Base-by-base conservation (phyloP, 1,140 invertebrate genomes). In the Calephelis virginiensis region DNA sequence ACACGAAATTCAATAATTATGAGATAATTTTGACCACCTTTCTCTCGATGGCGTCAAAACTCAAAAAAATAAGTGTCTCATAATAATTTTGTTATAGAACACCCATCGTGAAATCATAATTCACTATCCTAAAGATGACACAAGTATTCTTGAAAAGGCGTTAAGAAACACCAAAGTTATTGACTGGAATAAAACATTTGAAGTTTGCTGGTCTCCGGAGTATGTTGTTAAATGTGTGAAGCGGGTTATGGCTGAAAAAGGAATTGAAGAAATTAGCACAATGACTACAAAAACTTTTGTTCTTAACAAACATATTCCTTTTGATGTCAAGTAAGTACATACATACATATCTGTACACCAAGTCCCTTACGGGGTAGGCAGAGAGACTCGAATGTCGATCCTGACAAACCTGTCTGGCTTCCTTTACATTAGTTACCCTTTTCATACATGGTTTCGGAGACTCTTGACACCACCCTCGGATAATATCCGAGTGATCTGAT, bases 51-150 rank as follows among this genome's bases (percentile, higher is more conserved):
- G n/a, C n/a, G n/a, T n/a, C n/a, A n/a, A n/a, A n/a, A n/a, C n/a
- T n/a, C n/a, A n/a, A n/a, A n/a, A n/a, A n/a, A n/a, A n/a, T n/a
- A n/a, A n/a, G n/a, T n/a, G n/a, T n/a, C n/a, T n/a, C n/a, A n/a
- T 28, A 28, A 48, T 48, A 12, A 48, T 61, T 11, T 37, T 8
- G 62, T 75, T 74, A 9, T 69, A 81, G 80, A 61, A 69, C 6
- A 61, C 45, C 12, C 74, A 71, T 9, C 64, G 75, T n/a, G 79
- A 83, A 70, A 65, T 81, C 0, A 69, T 80, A 9, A 69, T 85
- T 7, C 77, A 81, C 63, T 77, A 71, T 59, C 71, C 75, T 9
- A 71, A 62, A 17, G 72, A 79, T 60, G 78, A 81, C 47, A 83
- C 78, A 7, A 68, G 64, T 28, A 67, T 75, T 64, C 67, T 86